Evolutionary conservation across 2,888 invertebrate species (phyloP), one percentile per base, ranked within the genome.

Genomic region (Apotomis capreana): DNA sequence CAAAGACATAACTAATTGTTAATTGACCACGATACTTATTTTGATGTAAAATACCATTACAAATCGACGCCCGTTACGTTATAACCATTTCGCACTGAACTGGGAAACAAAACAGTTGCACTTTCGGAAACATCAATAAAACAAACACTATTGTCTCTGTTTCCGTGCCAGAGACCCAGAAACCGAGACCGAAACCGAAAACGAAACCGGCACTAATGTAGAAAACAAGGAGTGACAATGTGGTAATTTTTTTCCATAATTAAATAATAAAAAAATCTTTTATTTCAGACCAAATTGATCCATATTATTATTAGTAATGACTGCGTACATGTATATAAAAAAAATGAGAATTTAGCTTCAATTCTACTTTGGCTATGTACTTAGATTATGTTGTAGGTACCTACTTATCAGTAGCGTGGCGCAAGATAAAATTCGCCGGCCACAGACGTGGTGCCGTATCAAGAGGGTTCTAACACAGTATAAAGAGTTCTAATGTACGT

Each of bases 131-230:
- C 70, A 36, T 26, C 6, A 51, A 63, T 69, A 57, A 46, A 64
- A 54, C 59, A 70, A 64, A 70, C 44, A 60, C 60, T 40, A 65
- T 70, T 70, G 65, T 70, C 5, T 54, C 12, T 12, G 15, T 12
- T 70, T 70, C 70, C 70, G 70, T 65, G 54, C 70, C 15, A 65
- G 59, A 70, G 26, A 70, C 60, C 64, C 46, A 69, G 70, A 65
- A 55, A 65, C 52, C 70, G 52, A 60, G 10, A 70, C 37, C 26
- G 70, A 59, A 59, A 49, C 65, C 59, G 58, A 52, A 15, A 58
- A 15, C 5, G 40, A 52, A 6, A 44, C 37, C 70, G 59, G 13
- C 13, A 46, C 15, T 13, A 60, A 15, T 15, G 44, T 15, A 6
- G n/a, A 58, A 37, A 49, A 58, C 37, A n/a, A 6, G 37, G 36